Conservation (phyloP, 1,140 invertebrate species). For the Pinna nobilis region DNA sequence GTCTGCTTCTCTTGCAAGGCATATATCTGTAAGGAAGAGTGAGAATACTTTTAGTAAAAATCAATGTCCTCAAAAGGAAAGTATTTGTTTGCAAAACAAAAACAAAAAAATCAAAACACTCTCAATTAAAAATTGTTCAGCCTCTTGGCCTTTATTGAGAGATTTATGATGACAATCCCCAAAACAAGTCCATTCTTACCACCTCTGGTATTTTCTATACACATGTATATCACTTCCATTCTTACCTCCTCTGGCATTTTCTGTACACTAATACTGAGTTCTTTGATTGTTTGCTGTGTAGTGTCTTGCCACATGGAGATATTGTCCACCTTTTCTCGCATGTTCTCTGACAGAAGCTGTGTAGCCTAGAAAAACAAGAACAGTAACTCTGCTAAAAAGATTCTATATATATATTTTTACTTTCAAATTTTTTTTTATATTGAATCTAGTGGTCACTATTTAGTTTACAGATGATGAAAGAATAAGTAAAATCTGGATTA, state of each 20-base stretch:
- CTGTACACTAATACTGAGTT: conserved; percentile 59
- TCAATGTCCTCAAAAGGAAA: too few species aligned
- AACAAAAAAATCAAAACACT: too few species aligned
- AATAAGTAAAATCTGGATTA: too few species aligned
- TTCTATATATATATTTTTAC: neutral
- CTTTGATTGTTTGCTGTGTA: conserved; percentile 62
- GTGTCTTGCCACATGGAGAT: conserved; percentile 68
- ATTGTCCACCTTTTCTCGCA: conserved; percentile 66
- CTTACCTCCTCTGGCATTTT: conserved; percentile 68
- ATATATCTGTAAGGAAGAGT: conserved; percentile 60
- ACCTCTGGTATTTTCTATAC: neutral
- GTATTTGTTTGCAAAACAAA: too few species aligned
- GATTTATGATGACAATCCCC: neutral
- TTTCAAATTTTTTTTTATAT: neutral
- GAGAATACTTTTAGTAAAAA: too few species aligned
- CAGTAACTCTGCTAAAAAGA: neutral
- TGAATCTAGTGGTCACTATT: neutral
- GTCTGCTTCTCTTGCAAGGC: conserved; percentile 68
- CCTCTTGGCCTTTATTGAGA: neutral
- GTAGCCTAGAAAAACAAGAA: conserved; percentile 8
- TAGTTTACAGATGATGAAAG: too few species aligned
- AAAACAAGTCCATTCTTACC: neutral
- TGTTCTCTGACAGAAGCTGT: conserved; percentile 39
- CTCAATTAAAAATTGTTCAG: neutral
- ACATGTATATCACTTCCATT: neutral